Evolutionary conservation across 1,140 invertebrate genomes (phyloP), one percentile per base, ranked within the genome.

Genomic region (Scaptodrosophila lebanonensis): DNA sequence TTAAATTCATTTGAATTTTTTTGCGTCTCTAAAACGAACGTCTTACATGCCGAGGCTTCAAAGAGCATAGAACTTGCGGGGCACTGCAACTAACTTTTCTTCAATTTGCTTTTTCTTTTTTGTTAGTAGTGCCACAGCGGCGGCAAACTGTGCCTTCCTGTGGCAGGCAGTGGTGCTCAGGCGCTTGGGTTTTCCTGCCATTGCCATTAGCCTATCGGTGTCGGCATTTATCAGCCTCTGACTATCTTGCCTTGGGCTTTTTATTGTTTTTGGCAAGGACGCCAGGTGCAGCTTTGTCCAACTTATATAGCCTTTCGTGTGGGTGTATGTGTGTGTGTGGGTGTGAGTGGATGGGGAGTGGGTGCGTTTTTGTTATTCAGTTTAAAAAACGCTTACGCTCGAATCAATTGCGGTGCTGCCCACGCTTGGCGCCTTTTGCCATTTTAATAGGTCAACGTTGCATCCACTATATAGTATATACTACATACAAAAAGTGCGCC

Each of bases 251-350:
- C 66, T 72, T 77, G 50, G 30, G 32, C 35, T 49, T 43, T 48
- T 50, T 43, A 50, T 47, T 66, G 49, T 68, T 52, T 79, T 82
- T 47, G 73, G 73, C 73, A 79, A 79, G 75, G 73, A 79, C 66
- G 60, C 32, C 35, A 49, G 39, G 17, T 42, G 43, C 25, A 45
- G 29, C n/a, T 15, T 32, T 32, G 11, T 45, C 27, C n/a, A n/a
- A n/a, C n/a, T n/a, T n/a, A n/a, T n/a, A n/a, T n/a, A n/a, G n/a
- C n/a, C n/a, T n/a, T n/a, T n/a, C n/a, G n/a, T n/a, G n/a, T n/a
- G n/a, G n/a, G n/a, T n/a, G n/a, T n/a, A n/a, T 60, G 16, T 48
- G 0, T 25, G 38, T 56, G 32, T 12, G 20, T 25, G 44, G 16
- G 54, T 79, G 59, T 66, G 27, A 9, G 27, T 29, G 9, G 27